Percentiles rank a stretch among this genome's conserved stretches.
Evolutionary conservation across 2,113 vertebrate genomes (phyloP).

Genomic region (Alethe castanea): DNA sequence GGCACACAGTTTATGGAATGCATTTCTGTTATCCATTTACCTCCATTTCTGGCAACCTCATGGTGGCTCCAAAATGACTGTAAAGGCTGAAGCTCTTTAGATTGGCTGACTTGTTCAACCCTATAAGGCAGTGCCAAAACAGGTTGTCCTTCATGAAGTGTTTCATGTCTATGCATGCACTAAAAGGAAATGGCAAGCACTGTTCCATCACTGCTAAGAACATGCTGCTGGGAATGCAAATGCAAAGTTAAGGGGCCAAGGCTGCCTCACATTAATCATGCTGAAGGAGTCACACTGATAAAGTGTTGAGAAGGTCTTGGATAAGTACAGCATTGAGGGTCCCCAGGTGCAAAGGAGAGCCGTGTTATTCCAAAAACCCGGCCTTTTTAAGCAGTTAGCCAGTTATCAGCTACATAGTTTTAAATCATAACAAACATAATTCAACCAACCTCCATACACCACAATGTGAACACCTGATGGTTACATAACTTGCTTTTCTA

Average conservation of each 20-base stretch:
- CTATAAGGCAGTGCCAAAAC: not conserved
- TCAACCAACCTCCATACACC: too few relatives aligned
- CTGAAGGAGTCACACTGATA: not conserved
- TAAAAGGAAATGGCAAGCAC: not conserved
- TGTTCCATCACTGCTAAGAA: not conserved
- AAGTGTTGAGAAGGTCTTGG: not conserved
- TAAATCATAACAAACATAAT: too few relatives aligned
- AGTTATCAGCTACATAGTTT: too few relatives aligned
- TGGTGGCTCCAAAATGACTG: not conserved
- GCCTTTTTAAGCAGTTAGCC: too few relatives aligned
- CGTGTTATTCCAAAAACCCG: too few relatives aligned
- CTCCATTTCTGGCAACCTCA: not conserved
- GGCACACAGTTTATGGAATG: too few relatives aligned
- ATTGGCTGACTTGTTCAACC: not conserved
- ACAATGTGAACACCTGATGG: accelerated
- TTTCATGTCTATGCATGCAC: not conserved
- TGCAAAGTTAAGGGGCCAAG: not conserved
- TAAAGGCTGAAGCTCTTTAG: not conserved
- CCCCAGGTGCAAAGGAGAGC: not conserved
- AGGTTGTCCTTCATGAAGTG: not conserved
- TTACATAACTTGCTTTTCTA: not conserved
- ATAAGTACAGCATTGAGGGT: not conserved
- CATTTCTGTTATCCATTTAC: too few relatives aligned
- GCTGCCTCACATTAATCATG: not conserved
- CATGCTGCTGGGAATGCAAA: not conserved